Percentiles rank a stretch among this genome's conserved stretches.
These are phyloP conservation scores for Agelaius phoeniceus DNA, from an alignment of 2,113 vertebrate genomes.

Conservation along the genomic window DNA sequence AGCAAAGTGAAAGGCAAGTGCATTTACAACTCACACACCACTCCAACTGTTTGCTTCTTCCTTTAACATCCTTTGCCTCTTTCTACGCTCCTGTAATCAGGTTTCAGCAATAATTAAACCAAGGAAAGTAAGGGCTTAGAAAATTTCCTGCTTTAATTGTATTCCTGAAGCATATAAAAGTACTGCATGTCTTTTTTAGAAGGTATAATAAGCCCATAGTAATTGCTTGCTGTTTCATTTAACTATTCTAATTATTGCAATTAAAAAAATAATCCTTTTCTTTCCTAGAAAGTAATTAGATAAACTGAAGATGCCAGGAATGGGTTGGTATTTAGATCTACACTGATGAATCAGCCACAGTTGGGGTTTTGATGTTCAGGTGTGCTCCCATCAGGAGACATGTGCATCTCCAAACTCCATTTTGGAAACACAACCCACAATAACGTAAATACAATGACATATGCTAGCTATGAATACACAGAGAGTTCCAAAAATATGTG, in stretches of 20 bases:
- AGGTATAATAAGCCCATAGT: background rate
- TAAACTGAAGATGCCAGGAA: background rate
- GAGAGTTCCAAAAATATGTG: background rate
- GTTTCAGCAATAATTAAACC: background rate
- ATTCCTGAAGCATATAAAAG: background rate
- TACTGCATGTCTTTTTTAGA: background rate
- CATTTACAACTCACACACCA: rapidly evolving
- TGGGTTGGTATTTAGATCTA: background rate
- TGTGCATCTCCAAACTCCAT: background rate
- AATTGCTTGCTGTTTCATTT: background rate
- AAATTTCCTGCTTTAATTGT: background rate
- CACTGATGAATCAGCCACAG: background rate
- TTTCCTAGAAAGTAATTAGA: background rate
- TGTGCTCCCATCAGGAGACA: rapidly evolving
- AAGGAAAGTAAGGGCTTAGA: background rate
- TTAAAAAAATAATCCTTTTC: background rate
- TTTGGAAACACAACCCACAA: background rate
- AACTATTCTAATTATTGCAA: background rate
- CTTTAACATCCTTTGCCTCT: background rate
- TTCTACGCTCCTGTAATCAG: background rate
- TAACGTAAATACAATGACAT: background rate
- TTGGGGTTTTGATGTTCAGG: background rate
- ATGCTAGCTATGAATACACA: background rate
- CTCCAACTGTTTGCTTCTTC: background rate
- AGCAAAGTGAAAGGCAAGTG: background rate